These are phyloP conservation scores for Alentia gelatinosa DNA, from an alignment of 2,888 invertebrate genomes.

Conservation along the genomic window DNA sequence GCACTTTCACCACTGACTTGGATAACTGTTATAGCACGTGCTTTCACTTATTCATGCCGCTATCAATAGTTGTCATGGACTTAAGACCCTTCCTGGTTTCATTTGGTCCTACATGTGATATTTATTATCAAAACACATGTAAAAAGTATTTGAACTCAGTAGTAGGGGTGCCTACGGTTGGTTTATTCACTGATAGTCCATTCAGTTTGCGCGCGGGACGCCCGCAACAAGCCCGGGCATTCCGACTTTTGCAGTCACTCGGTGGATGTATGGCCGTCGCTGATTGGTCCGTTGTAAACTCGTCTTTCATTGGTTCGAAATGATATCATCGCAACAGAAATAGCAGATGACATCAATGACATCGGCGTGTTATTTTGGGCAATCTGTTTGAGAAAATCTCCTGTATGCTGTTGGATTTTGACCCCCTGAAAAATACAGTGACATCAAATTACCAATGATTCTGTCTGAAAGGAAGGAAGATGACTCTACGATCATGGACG, in stretches of 20 bases:
- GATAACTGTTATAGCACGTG: too few species aligned
- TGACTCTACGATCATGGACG: slow-evolving; percentile 7
- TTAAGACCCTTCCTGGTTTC: too few species aligned
- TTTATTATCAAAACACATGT: too few species aligned
- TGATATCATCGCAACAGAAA: slow-evolving; percentile 48
- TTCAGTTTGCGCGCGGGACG: too few species aligned
- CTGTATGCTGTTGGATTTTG: slow-evolving; percentile 39
- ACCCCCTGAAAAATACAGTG: neutral
- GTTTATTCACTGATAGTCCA: too few species aligned
- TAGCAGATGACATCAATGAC: slow-evolving; percentile 54
- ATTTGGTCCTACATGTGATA: too few species aligned
- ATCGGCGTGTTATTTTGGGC: slow-evolving; percentile 52
- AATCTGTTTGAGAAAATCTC: slow-evolving; percentile 40
- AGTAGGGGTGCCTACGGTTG: too few species aligned
- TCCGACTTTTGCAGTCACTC: neutral
- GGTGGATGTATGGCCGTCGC: neutral
- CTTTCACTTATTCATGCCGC: too few species aligned
- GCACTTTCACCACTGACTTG: too few species aligned
- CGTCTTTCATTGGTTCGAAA: slow-evolving; percentile 25
- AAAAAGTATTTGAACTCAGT: too few species aligned
- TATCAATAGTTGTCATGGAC: too few species aligned
- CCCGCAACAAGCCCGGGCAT: too few species aligned
- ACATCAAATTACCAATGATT: neutral
- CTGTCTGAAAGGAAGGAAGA: neutral
- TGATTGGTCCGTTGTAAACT: neutral